These are phyloP conservation scores for Lypha dubia DNA, from an alignment of 2,888 invertebrate species.

Conservation along the genomic window DNA sequence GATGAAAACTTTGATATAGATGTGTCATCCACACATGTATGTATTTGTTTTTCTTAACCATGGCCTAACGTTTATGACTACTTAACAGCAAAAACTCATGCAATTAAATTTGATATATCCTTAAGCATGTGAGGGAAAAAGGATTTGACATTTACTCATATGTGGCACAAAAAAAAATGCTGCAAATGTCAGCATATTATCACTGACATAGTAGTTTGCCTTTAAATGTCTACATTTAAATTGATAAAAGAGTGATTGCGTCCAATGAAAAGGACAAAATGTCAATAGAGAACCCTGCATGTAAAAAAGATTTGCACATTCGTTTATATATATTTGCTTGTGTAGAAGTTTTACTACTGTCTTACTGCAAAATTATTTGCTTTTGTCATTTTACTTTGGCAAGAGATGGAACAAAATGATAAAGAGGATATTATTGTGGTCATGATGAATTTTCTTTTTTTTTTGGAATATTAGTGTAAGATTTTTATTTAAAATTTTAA, in stretches of 20 bases:
- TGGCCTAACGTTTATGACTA: conserved; percentile 52
- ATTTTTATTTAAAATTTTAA: background rate
- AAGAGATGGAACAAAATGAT: background rate
- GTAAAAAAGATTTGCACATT: conserved; percentile 47
- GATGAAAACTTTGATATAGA: conserved; percentile 12
- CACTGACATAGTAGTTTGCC: conserved; percentile 37
- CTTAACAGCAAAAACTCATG: conserved; percentile 28
- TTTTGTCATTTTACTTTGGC: conserved; percentile 75
- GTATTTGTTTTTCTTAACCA: conserved; percentile 39
- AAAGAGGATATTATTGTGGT: conserved; percentile 81
- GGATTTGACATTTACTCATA: conserved; percentile 2
- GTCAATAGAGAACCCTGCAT: conserved; percentile 48
- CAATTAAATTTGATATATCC: conserved; percentile 38
- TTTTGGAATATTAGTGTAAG: too few relatives aligned
- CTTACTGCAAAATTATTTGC: conserved; percentile 20
- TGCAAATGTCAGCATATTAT: conserved; percentile 63
- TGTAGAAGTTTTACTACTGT: background rate
- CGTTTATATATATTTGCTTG: background rate
- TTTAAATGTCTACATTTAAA: conserved; percentile 23
- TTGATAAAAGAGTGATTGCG: background rate
- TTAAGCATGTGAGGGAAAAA: background rate
- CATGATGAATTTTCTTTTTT: conserved; percentile 79
- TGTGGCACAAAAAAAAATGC: conserved; percentile 38
- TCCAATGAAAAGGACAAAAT: conserved; percentile 56
- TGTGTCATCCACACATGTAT: conserved; percentile 37